These are phyloP conservation scores for Aurelia aurita complex sp. Pacific DNA, from an alignment of 30 jellyfish, hydroid and myxozoan genomes.

Conservation along the genomic window DNA sequence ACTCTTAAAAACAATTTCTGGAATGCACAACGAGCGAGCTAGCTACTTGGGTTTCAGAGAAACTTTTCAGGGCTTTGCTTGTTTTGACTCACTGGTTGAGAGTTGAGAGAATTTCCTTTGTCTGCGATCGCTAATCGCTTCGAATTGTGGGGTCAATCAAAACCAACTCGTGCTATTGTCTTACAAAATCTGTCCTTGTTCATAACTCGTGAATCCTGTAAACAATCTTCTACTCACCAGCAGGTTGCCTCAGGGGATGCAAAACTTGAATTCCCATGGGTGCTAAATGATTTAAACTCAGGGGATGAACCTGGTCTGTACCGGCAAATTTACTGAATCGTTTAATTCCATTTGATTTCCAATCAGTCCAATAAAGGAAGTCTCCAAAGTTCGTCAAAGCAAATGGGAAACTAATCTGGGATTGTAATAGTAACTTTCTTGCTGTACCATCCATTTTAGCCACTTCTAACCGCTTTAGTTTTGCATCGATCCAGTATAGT, in stretches of 20 bases:
- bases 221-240: constrained; percentile 47
- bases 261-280: constrained; percentile 85
- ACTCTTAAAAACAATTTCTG: too few relatives aligned
- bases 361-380: constrained; percentile 78
- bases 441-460: constrained; percentile 84
- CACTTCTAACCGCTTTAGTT: constrained; percentile 75
- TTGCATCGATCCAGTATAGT: constrained; percentile 93
- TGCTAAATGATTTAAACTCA: constrained; percentile 41
- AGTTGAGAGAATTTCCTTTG: too few relatives aligned
- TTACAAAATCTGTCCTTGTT: too few relatives aligned
- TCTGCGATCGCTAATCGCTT: too few relatives aligned
- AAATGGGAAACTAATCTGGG: constrained; percentile 68
- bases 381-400: constrained; percentile 73
- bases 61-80: too few relatives aligned
- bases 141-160: too few relatives aligned
- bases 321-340: constrained; percentile 38
- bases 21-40: too few relatives aligned
- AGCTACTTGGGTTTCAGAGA: too few relatives aligned
- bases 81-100: too few relatives aligned
- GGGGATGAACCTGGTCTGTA: neutral
- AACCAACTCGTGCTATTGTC: too few relatives aligned
- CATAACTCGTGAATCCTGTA: too few relatives aligned
- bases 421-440: constrained; percentile 41
- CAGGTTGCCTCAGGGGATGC: constrained; percentile 74
- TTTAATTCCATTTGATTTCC: constrained; percentile 60